phyloP scores from a whole-genome alignment of 2,888 invertebrate species.

The Invenusta paracnida region DNA sequence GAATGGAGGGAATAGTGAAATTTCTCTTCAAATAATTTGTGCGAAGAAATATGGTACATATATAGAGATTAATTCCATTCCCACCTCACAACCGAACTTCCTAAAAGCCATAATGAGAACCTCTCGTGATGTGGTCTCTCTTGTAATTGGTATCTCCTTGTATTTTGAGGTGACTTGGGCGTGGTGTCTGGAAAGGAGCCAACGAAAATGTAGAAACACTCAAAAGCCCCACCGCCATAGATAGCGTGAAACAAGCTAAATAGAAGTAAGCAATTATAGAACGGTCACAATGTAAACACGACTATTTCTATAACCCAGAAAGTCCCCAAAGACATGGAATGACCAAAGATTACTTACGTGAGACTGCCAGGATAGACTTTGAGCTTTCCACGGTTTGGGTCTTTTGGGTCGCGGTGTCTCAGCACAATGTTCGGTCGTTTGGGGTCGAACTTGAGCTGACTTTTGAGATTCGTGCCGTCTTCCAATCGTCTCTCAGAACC shows the following conservation, averaged over 20 bases:
- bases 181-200: background rate
- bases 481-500: constrained; percentile 41
- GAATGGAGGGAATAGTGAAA: too few species aligned
- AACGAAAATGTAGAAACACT: too few species aligned
- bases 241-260: too few species aligned
- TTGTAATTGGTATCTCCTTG: constrained; percentile 70
- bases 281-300: too few species aligned
- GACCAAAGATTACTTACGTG: constrained; percentile 63
- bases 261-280: too few species aligned
- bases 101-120: constrained; percentile 73
- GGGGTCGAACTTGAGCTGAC: constrained; percentile 68
- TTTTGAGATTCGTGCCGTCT: constrained; percentile 37
- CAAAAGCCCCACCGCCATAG: too few species aligned
- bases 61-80: background rate
- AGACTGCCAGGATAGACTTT: constrained; percentile 77
- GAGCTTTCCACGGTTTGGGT: constrained; percentile 79
- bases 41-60: too few species aligned
- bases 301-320: too few species aligned
- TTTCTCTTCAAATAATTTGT: too few species aligned
- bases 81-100: constrained; percentile 63
- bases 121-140: constrained; percentile 81
- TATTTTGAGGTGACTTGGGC: constrained; percentile 39
- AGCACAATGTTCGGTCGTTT: constrained; percentile 91
- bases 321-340: too few species aligned
- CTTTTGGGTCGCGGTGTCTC: constrained; percentile 76